These are phyloP conservation scores for Chascanopsetta lugubris DNA, from an alignment of 2,113 vertebrate species.

Conservation along the genomic window DNA sequence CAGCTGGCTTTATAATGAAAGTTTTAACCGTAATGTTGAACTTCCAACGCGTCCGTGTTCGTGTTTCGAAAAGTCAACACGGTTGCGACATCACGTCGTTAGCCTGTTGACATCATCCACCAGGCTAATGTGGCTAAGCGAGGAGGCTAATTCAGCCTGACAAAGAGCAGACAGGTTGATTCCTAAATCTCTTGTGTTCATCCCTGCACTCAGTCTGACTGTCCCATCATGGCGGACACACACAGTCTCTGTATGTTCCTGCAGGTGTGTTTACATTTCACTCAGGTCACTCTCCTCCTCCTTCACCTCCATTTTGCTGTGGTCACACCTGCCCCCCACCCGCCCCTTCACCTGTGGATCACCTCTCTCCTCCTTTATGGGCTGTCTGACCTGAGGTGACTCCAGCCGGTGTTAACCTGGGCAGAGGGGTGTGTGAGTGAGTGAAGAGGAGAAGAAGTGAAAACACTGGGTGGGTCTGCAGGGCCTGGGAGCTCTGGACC, in stretches of 20 bases:
- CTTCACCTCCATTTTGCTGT: not conserved
- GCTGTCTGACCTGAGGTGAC: too few relatives aligned
- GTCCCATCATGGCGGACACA: too few relatives aligned
- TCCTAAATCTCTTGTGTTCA: not conserved
- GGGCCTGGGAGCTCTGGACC: not conserved
- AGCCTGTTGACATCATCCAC: not conserved
- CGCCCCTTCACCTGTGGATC: too few relatives aligned
- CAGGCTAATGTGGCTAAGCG: not conserved
- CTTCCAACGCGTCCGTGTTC: not conserved
- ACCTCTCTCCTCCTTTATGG: not conserved
- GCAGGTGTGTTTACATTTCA: not conserved
- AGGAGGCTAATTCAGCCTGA: not conserved
- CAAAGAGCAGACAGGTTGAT: not conserved
- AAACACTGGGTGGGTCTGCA: constrained; percentile 50
- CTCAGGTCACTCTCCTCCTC: not conserved
- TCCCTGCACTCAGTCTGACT: not conserved
- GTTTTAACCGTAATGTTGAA: not conserved
- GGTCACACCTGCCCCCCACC: not conserved
- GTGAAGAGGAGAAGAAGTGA: constrained; percentile 66
- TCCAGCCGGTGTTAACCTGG: not conserved
- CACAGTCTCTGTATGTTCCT: too few relatives aligned
- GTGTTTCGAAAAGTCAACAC: not conserved
- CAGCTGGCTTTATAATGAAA: too few relatives aligned
- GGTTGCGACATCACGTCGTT: constrained; percentile 11
- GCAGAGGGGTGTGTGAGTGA: constrained; percentile 26